phyloP scores from a whole-genome alignment of 2,797 vertebrate species.

The Brotula barbata region DNA sequence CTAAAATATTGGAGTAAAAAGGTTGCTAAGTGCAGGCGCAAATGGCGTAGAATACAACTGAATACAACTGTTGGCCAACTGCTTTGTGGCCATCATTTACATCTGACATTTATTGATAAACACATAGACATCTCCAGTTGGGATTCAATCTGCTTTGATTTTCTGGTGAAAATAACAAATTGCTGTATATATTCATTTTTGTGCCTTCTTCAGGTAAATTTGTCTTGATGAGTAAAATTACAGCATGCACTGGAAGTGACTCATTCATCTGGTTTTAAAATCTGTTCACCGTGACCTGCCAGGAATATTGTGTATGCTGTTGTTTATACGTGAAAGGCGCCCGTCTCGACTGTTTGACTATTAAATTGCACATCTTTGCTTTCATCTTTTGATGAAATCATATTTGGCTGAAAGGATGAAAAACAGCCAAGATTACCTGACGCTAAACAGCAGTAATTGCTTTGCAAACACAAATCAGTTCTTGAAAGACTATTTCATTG shows the following conservation, averaged over 20 bases:
- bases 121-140: neutral
- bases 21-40: neutral
- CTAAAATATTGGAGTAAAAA: slow-evolving; percentile 13
- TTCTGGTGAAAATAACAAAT: no score
- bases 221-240: no score
- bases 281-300: slow-evolving; percentile 14
- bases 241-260: slow-evolving; percentile 10
- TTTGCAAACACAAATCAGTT: slow-evolving; percentile 53
- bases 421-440: slow-evolving; percentile 60
- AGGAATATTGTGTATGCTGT: slow-evolving; percentile 27
- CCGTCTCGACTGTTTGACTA: slow-evolving; percentile 31
- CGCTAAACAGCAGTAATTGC: slow-evolving; percentile 56
- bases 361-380: slow-evolving; percentile 57
- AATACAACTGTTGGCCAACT: slow-evolving; percentile 9
- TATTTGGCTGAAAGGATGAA: slow-evolving; percentile 54
- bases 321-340: slow-evolving; percentile 25
- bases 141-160: neutral
- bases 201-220: neutral
- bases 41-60: neutral
- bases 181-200: no score
- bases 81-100: no score
- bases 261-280: slow-evolving; percentile 30
- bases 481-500: slow-evolving; percentile 47
- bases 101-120: no score
- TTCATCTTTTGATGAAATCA: slow-evolving; percentile 63